These are phyloP conservation scores for Murina feae DNA, from an alignment of 2,113 vertebrate genomes.

Conservation along the genomic window DNA sequence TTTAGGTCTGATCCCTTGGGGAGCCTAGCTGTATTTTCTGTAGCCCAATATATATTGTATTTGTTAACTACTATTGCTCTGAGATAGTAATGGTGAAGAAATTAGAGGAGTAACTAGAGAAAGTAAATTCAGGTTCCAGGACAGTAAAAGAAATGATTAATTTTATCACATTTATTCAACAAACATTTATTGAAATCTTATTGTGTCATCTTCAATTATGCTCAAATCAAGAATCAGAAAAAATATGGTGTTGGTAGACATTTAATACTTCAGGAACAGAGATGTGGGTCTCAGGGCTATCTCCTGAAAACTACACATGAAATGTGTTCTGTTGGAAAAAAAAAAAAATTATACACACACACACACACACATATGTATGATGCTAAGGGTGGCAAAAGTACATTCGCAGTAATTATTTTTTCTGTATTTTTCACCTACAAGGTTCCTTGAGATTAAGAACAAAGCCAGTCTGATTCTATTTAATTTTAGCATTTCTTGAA, in stretches of 20 bases:
- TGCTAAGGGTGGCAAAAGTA: neutral
- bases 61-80: neutral
- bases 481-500: slow-evolving; percentile 2
- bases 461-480: neutral
- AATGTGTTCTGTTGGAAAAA: neutral
- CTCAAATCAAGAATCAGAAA: neutral
- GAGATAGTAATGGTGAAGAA: neutral
- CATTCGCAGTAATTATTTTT: neutral
- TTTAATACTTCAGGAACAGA: neutral
- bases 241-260: neutral
- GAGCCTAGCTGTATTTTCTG: neutral
- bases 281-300: neutral
- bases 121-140: neutral
- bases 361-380: too few relatives aligned
- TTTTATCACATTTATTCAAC: neutral
- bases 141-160: neutral
- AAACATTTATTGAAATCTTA: neutral
- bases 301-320: neutral
- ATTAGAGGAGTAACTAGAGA: neutral
- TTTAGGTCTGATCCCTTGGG: too few relatives aligned
- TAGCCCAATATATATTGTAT: neutral
- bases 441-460: neutral
- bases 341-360: too few relatives aligned
- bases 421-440: neutral
- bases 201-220: neutral